Percentiles rank a stretch among this genome's conserved stretches.
phyloP scores from a whole-genome alignment of 2,113 vertebrate species.

The Megaleporinus macrocephalus region DNA sequence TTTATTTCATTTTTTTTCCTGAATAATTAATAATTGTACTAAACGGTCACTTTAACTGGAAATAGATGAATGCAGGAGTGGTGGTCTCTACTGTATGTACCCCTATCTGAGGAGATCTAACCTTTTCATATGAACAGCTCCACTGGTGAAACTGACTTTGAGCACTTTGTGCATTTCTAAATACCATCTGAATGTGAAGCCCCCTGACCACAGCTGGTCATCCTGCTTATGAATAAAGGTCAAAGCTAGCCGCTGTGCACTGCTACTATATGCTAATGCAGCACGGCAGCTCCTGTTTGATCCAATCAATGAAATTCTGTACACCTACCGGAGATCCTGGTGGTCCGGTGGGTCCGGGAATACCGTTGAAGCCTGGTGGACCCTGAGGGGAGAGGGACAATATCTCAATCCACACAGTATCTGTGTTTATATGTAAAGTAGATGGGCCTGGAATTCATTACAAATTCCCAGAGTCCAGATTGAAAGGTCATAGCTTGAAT shows the following conservation, averaged over 20 bases:
- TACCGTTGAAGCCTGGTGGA: constrained; percentile 79
- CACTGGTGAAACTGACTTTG: neutral
- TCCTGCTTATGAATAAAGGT: neutral
- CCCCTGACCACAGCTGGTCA: neutral
- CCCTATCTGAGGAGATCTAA: neutral
- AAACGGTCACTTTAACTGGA: no score
- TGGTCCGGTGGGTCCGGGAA: constrained; percentile 79
- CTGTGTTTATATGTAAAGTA: no score
- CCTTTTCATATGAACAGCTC: neutral
- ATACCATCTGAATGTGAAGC: neutral
- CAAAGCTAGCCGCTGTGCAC: neutral
- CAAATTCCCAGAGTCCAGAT: no score
- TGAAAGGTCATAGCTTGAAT: no score
- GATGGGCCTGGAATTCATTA: no score
- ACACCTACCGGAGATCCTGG: constrained; percentile 76
- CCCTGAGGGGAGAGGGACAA: constrained; percentile 66
- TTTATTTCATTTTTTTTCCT: no score
- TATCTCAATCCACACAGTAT: neutral
- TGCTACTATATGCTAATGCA: neutral
- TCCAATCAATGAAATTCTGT: neutral
- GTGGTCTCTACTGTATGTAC: neutral
- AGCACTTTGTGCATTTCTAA: neutral
- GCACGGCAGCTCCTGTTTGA: neutral
- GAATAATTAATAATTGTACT: no score
- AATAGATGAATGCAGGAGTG: no score